A percentile compares a stretch with the other conserved stretches of the same genome.
Evolutionary conservation across 2,113 vertebrate species (phyloP).

Genomic region (Megatriorchis doriae): DNA sequence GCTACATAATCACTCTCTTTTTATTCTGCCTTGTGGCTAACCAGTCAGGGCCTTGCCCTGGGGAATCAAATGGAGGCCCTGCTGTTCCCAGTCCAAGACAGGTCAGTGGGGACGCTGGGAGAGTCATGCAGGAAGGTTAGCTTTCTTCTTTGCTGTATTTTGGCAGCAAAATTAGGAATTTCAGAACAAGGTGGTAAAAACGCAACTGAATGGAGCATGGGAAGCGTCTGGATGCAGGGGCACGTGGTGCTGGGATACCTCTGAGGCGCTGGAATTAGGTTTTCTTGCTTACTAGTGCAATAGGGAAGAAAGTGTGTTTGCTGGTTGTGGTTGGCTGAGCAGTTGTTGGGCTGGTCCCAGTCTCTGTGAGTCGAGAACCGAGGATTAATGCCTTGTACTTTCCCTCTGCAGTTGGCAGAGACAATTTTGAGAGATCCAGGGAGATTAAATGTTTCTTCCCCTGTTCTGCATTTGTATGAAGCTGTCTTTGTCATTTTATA

Average conservation of each 20-base stretch:
- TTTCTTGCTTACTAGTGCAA: not conserved
- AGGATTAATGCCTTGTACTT: not conserved
- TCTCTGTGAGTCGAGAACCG: not conserved
- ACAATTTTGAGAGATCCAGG: not conserved
- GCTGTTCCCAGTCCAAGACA: not conserved
- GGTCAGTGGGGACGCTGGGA: not conserved
- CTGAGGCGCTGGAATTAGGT: fast-evolving
- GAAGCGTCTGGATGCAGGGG: not conserved
- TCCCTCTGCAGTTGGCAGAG: not conserved
- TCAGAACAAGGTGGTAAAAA: not conserved
- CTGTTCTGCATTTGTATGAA: not conserved
- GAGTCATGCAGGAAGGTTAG: too few species aligned
- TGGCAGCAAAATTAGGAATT: not conserved
- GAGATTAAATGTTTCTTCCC: not conserved
- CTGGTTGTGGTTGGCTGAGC: not conserved
- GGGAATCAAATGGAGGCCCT: not conserved
- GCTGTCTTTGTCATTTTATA: not conserved
- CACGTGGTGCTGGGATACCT: fast-evolving
- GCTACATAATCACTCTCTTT: not conserved
- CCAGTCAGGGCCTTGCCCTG: not conserved
- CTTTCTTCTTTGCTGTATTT: not conserved
- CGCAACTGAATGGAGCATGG: not conserved
- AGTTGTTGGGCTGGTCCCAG: not conserved
- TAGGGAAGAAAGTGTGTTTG: not conserved
- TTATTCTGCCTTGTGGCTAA: not conserved